phyloP scores from a whole-genome alignment of 1,140 invertebrate species.

The Aphidius ervi region DNA sequence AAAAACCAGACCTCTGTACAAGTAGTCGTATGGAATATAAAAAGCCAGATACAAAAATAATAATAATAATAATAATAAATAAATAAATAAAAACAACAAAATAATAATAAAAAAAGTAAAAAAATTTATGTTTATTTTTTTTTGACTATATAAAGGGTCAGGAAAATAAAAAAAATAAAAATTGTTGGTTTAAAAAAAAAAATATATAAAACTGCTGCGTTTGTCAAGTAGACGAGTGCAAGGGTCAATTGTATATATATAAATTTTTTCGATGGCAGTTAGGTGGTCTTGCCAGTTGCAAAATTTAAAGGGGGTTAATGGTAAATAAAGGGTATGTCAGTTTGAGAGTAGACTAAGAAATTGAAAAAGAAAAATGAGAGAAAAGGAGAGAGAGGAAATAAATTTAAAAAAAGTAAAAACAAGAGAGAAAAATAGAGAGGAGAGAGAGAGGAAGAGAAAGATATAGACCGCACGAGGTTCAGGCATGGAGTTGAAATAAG shows the following conservation, averaged over 20 bases:
- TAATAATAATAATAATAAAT: neutral
- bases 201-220: neutral
- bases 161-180: slow-evolving; percentile 1
- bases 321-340: slow-evolving; percentile 9
- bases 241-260: slow-evolving; percentile 1
- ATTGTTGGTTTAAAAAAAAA: neutral
- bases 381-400: neutral
- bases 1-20: too few species aligned
- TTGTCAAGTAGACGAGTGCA: slow-evolving; percentile 19
- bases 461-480: neutral
- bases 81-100: neutral
- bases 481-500: slow-evolving; percentile 4
- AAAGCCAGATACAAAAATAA: neutral
- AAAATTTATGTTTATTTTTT: too few species aligned
- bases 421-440: too few species aligned
- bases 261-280: neutral
- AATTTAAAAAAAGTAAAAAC: neutral
- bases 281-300: neutral
- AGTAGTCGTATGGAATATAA: neutral
- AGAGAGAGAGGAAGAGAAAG: slow-evolving; percentile 14
- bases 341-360: slow-evolving; percentile 11
- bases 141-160: neutral
- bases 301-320: neutral
- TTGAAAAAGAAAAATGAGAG: slow-evolving; percentile 9
- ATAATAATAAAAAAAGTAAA: neutral